Evolutionary conservation across 2,113 vertebrate genomes (phyloP).

Genomic region (Aepyceros melampus): DNA sequence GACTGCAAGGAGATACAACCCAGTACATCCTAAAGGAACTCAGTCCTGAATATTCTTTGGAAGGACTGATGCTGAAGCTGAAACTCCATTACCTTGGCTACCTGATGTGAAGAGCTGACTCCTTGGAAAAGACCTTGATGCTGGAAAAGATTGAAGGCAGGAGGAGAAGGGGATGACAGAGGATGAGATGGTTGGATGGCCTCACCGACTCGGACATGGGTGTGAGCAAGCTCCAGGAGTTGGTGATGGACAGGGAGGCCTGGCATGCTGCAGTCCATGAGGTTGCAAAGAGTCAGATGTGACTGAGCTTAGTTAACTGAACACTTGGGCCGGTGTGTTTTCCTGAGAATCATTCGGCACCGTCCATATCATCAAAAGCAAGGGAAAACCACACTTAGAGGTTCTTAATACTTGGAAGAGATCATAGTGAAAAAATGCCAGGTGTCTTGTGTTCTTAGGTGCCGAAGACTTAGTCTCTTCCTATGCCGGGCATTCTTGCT

Average conservation of each 20-base stretch:
- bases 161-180: neutral
- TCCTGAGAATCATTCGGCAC: neutral
- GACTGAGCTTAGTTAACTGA: neutral
- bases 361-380: neutral
- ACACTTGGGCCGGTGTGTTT: neutral
- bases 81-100: neutral
- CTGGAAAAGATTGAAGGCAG: neutral
- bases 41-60: neutral
- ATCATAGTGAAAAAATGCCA: fast-evolving
- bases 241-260: neutral
- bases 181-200: neutral
- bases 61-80: neutral
- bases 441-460: neutral
- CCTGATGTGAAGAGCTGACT: neutral
- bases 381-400: fast-evolving
- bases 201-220: fast-evolving
- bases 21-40: neutral
- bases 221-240: neutral
- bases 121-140: neutral
- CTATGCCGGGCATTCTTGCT: fast-evolving
- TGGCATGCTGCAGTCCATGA: neutral
- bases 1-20: neutral
- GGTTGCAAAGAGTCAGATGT: fast-evolving
- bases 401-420: neutral
- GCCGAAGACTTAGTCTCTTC: fast-evolving